Percentiles rank a stretch among this genome's conserved stretches.
These are phyloP conservation scores for Mallotus villosus DNA, from an alignment of 2,797 vertebrate genomes.

Conservation along the genomic window DNA sequence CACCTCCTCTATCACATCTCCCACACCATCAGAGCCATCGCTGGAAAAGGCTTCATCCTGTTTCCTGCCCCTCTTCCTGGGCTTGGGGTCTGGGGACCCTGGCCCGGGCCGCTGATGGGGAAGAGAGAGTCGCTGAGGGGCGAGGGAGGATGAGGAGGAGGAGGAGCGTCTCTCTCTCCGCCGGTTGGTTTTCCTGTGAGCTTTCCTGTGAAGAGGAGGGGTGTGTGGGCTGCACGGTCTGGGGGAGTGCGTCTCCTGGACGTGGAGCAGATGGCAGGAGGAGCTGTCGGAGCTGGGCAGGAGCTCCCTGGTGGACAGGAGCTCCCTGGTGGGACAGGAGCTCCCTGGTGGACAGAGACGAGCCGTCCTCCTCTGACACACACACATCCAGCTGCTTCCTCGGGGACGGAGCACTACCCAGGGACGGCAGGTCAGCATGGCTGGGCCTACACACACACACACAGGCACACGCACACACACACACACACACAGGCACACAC, in stretches of 20 bases:
- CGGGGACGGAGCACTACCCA: conserved; percentile 57
- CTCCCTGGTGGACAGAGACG: conserved; percentile 53
- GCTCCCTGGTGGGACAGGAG: no score
- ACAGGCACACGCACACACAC: conserved; percentile 11
- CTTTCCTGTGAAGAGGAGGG: conserved; percentile 65
- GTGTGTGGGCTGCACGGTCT: conserved; percentile 21
- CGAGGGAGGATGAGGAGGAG: conserved; percentile 14
- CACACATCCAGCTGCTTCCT: conserved; percentile 64
- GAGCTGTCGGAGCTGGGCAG: conserved; percentile 61
- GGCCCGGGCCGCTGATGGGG: conserved; percentile 30
- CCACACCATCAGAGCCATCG: conserved; percentile 60
- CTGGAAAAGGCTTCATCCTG: conserved; percentile 50
- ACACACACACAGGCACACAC: conserved; percentile 4
- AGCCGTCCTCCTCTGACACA: conserved; percentile 57
- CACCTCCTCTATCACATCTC: conserved; percentile 79
- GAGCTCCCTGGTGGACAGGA: conserved; percentile 57
- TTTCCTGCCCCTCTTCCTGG: conserved; percentile 44
- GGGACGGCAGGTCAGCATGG: conserved; percentile 78
- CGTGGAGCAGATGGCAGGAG: conserved; percentile 40
- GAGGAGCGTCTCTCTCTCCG: conserved; percentile 62
- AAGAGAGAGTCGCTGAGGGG: conserved; percentile 29
- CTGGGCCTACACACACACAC: conserved; percentile 71
- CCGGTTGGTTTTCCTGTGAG: conserved; percentile 72
- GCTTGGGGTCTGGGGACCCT: conserved; percentile 56
- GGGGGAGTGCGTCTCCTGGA: conserved; percentile 14